Conservation (phyloP, 2,888 invertebrate species). For the Ditylenchus weischeri region DNA sequence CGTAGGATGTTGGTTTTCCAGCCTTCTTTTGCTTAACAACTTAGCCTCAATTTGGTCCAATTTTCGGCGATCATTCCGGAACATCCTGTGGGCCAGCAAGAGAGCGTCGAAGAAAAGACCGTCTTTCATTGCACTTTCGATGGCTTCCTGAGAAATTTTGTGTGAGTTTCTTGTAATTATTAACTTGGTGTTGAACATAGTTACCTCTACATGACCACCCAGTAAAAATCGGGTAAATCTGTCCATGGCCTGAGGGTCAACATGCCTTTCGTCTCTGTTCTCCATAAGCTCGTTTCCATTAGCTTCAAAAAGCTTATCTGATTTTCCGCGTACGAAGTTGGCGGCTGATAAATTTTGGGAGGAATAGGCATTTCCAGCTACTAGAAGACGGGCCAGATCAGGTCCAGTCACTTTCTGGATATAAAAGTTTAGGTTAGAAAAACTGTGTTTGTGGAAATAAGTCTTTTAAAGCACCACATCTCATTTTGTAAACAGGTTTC, state of each 20-base stretch:
- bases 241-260: constrained; percentile 36
- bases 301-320: not conserved
- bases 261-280: constrained; percentile 17
- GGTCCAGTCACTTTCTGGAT: constrained; percentile 53
- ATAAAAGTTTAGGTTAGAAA: not conserved
- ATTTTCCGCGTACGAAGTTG: not conserved
- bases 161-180: not conserved
- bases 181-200: not conserved
- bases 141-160: constrained; percentile 44
- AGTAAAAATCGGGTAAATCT: constrained; percentile 46
- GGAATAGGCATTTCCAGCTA: constrained; percentile 26
- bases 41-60: constrained; percentile 44
- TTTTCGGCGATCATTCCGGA: constrained; percentile 34
- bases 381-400: constrained; percentile 49
- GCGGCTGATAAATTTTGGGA: constrained; percentile 6
- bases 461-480: too few species aligned
- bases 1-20: constrained; percentile 44
- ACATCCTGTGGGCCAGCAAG: constrained; percentile 46
- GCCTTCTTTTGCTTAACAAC: constrained; percentile 43
- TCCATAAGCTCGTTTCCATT: constrained; percentile 11
- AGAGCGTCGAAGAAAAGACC: constrained; percentile 53
- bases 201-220: constrained; percentile 51
- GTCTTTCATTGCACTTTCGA: constrained; percentile 47
- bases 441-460: not conserved
- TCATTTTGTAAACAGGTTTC: too few species aligned